A percentile compares a stretch with the other conserved stretches of the same genome.
Evolutionary conservation across 2,113 vertebrate genomes (phyloP).

Genomic region (Eretmochelys imbricata): DNA sequence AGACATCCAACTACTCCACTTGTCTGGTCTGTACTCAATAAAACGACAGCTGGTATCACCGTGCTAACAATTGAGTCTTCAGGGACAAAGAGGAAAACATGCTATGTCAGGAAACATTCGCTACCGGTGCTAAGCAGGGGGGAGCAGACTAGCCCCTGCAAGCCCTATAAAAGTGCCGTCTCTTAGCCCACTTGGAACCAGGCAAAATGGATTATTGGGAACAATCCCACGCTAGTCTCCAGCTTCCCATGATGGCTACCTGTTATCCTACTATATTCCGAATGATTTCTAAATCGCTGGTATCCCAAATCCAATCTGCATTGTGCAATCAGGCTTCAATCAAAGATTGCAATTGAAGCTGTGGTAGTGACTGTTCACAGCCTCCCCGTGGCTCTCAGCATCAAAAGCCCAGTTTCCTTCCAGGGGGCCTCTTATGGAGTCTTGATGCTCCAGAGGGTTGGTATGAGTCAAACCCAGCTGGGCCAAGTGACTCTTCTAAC

Average conservation of each 20-base stretch:
- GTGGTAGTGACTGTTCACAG: neutral
- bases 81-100: neutral
- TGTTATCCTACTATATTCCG: too few relatives aligned
- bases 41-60: neutral
- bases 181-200: neutral
- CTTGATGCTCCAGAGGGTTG: neutral
- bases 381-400: too few relatives aligned
- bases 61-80: neutral
- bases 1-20: neutral
- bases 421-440: too few relatives aligned
- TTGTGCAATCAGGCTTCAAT: neutral
- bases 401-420: too few relatives aligned
- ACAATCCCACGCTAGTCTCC: neutral
- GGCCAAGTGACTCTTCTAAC: too few relatives aligned
- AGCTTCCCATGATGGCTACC: too few relatives aligned
- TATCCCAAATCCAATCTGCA: neutral
- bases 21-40: neutral
- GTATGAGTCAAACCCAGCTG: too few relatives aligned
- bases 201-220: too few relatives aligned
- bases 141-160: too few relatives aligned
- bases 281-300: neutral
- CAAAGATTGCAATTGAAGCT: neutral
- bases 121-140: too few relatives aligned
- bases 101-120: too few relatives aligned
- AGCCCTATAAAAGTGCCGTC: neutral